Evolutionary conservation across 2,113 vertebrate species (phyloP), one percentile per base, ranked within the genome.

Genomic region (Brachyistius frenatus): DNA sequence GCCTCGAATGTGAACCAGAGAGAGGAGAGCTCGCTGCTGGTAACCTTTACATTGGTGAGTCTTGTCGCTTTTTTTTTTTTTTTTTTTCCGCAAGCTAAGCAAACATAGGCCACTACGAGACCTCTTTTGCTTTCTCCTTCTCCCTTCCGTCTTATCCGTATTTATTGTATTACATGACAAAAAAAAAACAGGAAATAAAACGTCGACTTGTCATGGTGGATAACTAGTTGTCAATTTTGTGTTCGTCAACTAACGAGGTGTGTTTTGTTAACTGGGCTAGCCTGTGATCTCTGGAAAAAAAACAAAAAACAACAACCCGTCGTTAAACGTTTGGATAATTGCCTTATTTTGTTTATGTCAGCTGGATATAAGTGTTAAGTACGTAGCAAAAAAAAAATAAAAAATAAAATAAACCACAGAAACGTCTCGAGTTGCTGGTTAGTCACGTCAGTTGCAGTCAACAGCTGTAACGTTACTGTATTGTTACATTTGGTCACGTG

Each of bases 31-130:
- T 89, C 83, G 78, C 82, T 63, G 87, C 87, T 90, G 86, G 58
- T 88, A 81, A 91, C 90, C 91, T 93, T 92, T 85, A 80, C 86
- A 80, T 92, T 82, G 93, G 94, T 95, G 84, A 94, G 93, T 91
- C 61, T 75, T 64, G 8, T 81, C 49, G 35, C 70, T 86, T 80
- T 88, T 53, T 60, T 76, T 79, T 86, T 73, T 15, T 44, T 56
- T 33, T 39, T 60, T 46, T 62, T 90, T 84, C 56, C 81, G 81
- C 80, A 56, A 90, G 85, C 89, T 83, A 84, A 89, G 69, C 90
- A 81, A 56, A 70, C 67, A 86, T 37, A 86, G 86, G 87, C 91
- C 88, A 89, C 58, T 61, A 67, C 33, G 41, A 70, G 35, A 55
- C 58, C 41, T 79, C 49, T 6, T 50, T 57, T 23, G 16, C 39